Percentiles rank a stretch among this genome's conserved stretches.
phyloP scores from a whole-genome alignment of 2,113 vertebrate species.

The Hippocampus abdominalis region DNA sequence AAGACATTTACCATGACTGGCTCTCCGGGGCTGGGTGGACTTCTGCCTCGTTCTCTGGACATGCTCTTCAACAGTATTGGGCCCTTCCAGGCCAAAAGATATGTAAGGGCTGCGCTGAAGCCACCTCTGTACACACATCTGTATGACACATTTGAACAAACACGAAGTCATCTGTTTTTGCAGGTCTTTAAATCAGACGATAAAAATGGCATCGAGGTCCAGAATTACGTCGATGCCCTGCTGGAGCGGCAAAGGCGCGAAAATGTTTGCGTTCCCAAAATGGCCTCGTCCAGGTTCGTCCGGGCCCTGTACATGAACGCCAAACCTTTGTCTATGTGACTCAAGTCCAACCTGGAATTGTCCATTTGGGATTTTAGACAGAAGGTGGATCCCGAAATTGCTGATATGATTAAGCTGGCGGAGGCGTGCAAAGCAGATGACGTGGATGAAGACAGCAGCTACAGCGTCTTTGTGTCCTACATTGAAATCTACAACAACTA shows the following conservation, averaged over 20 bases:
- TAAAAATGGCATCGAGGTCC: slow-evolving; percentile 91
- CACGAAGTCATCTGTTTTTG: not conserved
- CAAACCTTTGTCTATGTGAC: not conserved
- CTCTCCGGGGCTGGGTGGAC: slow-evolving; percentile 85
- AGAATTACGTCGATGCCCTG: slow-evolving; percentile 88
- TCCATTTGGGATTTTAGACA: slow-evolving; percentile 66
- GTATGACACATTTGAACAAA: not conserved
- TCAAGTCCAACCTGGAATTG: not conserved
- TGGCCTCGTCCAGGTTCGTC: slow-evolving; percentile 77
- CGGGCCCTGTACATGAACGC: not conserved
- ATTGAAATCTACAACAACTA: slow-evolving; percentile 99
- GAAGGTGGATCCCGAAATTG: slow-evolving; percentile 86
- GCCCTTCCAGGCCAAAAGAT: slow-evolving; percentile 89
- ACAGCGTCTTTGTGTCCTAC: slow-evolving; percentile 91
- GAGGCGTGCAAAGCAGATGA: slow-evolving; percentile 79
- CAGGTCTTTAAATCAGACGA: slow-evolving; percentile 96
- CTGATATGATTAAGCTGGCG: slow-evolving; percentile 84
- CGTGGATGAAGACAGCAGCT: slow-evolving; percentile 91
- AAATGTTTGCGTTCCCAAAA: slow-evolving; percentile 70
- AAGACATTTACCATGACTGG: slow-evolving; percentile 97
- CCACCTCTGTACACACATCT: not conserved
- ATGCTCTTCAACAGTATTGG: slow-evolving; percentile 96
- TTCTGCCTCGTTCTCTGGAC: slow-evolving; percentile 87
- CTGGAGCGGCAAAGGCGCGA: slow-evolving; percentile 90
- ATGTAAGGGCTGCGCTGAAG: slow-evolving; percentile 66